Percentiles rank a stretch among this genome's conserved stretches.
These are phyloP conservation scores for Halyomorpha halys DNA, from an alignment of 1,140 invertebrate genomes.

Conservation along the genomic window DNA sequence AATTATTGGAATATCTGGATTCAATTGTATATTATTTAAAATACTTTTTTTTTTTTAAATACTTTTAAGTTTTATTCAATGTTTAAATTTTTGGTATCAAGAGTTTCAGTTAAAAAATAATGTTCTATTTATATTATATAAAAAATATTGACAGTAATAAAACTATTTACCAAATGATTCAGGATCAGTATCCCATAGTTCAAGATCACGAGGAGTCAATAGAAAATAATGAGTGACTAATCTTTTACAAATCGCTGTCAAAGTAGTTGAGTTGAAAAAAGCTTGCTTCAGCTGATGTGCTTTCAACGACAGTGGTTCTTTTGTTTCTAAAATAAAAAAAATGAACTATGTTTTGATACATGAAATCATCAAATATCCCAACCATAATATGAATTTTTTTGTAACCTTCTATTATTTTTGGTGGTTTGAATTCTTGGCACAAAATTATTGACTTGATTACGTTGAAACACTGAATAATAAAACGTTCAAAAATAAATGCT, in stretches of 20 bases:
- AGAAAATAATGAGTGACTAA: slow-evolving; percentile 82
- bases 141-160: too few relatives aligned
- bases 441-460: slow-evolving; percentile 73
- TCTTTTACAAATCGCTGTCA: slow-evolving; percentile 69
- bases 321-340: slow-evolving; percentile 29
- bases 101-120: too few relatives aligned
- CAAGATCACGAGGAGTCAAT: slow-evolving; percentile 69
- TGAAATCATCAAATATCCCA: too few relatives aligned
- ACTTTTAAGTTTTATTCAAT: too few relatives aligned
- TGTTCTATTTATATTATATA: too few relatives aligned
- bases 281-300: slow-evolving; percentile 55
- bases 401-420: slow-evolving; percentile 35
- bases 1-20: too few relatives aligned
- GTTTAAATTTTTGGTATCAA: too few relatives aligned
- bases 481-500: slow-evolving; percentile 65
- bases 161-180: slow-evolving; percentile 63
- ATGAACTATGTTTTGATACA: slow-evolving; percentile 5
- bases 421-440: slow-evolving; percentile 58
- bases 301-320: slow-evolving; percentile 38
- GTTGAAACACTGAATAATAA: slow-evolving; percentile 82
- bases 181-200: slow-evolving; percentile 80
- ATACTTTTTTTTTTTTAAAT: too few relatives aligned
- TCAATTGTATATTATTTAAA: too few relatives aligned
- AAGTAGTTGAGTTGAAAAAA: slow-evolving; percentile 58
- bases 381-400: too few relatives aligned